Percentiles rank a stretch among this genome's conserved stretches.
Conservation (phyloP, 2,113 vertebrate species). For the Balaeniceps rex region DNA sequence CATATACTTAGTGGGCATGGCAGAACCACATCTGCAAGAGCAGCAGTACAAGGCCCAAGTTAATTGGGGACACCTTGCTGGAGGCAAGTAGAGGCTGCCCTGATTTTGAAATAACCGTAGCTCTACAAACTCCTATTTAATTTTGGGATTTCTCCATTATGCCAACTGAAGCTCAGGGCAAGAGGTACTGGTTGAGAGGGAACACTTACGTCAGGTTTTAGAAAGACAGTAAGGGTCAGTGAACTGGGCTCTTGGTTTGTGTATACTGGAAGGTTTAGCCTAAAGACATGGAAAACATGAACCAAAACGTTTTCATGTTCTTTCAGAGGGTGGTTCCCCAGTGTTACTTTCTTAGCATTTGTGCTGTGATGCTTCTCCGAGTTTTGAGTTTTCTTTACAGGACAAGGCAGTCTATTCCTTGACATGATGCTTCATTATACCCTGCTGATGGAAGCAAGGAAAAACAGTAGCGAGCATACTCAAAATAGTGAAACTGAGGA, state of each 20-base stretch:
- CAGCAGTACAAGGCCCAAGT: background rate
- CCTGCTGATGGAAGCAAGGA: background rate
- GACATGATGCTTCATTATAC: background rate
- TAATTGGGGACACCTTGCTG: background rate
- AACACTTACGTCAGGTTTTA: background rate
- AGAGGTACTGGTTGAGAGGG: background rate
- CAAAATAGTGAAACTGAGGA: background rate
- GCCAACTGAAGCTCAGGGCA: background rate
- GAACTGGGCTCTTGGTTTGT: background rate
- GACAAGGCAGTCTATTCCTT: background rate
- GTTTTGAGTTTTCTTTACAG: background rate
- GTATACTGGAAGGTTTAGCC: background rate
- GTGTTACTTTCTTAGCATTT: background rate
- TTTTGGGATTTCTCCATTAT: background rate
- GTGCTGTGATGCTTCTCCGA: background rate
- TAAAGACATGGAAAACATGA: background rate
- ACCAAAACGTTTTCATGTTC: background rate
- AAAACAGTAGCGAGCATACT: background rate
- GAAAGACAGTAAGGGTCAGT: background rate
- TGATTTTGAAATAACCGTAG: background rate
- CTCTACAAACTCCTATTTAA: background rate
- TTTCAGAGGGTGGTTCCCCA: background rate
- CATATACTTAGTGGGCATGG: background rate
- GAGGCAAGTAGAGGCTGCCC: background rate
- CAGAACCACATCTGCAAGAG: background rate